These are phyloP conservation scores for Zaprionus lachaisei DNA, from an alignment of 1,140 invertebrate genomes.

Conservation along the genomic window DNA sequence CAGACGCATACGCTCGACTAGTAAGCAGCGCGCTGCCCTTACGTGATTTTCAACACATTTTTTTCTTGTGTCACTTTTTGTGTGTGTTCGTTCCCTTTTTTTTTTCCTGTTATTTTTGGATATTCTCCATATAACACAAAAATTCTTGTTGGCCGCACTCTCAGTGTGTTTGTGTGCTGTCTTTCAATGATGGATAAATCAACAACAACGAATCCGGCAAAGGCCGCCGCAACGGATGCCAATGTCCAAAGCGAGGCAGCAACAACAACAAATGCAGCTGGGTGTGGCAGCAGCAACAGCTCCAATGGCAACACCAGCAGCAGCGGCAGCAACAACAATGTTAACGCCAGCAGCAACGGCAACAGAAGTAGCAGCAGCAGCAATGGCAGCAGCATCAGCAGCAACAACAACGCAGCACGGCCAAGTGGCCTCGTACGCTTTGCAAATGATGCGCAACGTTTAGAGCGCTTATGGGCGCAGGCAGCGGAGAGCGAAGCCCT, in stretches of 20 bases:
- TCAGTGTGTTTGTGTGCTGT: not conserved
- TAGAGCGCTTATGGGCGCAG: not conserved
- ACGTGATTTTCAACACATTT: constrained; percentile 54
- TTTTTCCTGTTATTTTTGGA: constrained; percentile 27
- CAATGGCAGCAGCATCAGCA: constrained; percentile 13
- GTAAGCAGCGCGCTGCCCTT: constrained; percentile 45
- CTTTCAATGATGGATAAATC: constrained; percentile 65
- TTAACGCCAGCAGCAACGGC: constrained; percentile 23
- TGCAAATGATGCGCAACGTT: not conserved
- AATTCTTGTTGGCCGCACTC: not conserved
- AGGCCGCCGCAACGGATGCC: constrained; percentile 39
- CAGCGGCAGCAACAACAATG: constrained; percentile 30
- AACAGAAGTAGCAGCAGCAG: constrained; percentile 19
- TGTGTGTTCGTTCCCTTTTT: constrained; percentile 18
- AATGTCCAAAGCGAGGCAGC: constrained; percentile 50
- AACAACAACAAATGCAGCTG: constrained; percentile 35
- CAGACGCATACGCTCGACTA: not conserved
- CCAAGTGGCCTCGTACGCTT: constrained; percentile 13
- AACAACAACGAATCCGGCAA: constrained; percentile 67
- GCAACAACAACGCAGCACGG: not conserved
- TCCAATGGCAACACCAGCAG: constrained; percentile 28
- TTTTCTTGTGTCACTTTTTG: constrained; percentile 46
- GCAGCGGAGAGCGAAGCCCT: not conserved
- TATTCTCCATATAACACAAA: not conserved
- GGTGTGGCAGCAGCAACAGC: constrained; percentile 14